A percentile compares a stretch with the other conserved stretches of the same genome.
These are phyloP conservation scores for Trididemnum miniatum DNA, from an alignment of 23 tunicate species.

Conservation along the genomic window DNA sequence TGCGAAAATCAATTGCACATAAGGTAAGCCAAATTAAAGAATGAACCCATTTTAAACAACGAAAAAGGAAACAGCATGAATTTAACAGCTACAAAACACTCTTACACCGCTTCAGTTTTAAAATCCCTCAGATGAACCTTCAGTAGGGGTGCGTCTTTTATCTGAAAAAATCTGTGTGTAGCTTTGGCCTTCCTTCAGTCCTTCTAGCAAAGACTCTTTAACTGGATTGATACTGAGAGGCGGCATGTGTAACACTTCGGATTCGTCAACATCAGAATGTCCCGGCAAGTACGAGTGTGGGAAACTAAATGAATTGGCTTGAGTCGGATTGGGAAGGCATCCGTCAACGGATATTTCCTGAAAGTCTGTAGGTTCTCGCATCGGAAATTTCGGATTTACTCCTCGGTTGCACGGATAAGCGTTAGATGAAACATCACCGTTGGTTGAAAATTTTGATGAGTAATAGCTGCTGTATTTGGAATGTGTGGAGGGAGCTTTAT, in stretches of 20 bases:
- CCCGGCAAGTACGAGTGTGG: not conserved
- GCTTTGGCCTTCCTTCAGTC: constrained; percentile 40
- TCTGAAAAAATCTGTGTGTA: constrained; percentile 64
- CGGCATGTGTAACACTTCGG: not conserved
- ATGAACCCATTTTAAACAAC: too few species aligned
- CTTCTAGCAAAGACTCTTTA: constrained; percentile 53
- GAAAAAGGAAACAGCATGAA: too few species aligned
- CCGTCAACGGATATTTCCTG: constrained; percentile 6
- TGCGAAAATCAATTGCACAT: too few species aligned
- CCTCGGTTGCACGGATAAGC: not conserved
- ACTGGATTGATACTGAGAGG: constrained; percentile 41
- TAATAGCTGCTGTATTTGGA: not conserved
- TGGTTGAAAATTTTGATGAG: not conserved
- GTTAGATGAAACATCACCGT: not conserved
- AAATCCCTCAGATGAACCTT: constrained; percentile 36
- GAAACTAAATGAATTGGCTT: constrained; percentile 15
- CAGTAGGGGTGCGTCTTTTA: constrained; percentile 24
- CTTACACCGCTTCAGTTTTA: too few species aligned
- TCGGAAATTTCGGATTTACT: not conserved
- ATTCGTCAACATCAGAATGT: not conserved
- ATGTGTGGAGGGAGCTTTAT: constrained; percentile 7
- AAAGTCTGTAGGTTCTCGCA: not conserved
- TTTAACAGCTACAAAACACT: too few species aligned
- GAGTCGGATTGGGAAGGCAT: not conserved
- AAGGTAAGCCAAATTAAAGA: too few species aligned